Evolutionary conservation across 2,113 vertebrate genomes (phyloP).

Genomic region (Thermophis baileyi): DNA sequence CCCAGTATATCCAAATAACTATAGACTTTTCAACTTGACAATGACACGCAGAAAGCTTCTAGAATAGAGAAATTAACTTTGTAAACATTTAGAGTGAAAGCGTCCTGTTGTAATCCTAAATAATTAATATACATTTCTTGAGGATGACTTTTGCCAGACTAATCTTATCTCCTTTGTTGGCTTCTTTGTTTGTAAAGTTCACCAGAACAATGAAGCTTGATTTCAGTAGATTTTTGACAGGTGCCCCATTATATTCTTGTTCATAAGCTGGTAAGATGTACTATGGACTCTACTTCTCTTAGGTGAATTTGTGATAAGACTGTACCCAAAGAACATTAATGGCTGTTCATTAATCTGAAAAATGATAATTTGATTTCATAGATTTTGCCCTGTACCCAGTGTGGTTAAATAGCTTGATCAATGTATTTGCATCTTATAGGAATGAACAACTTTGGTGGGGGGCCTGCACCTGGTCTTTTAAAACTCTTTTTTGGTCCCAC

Average conservation of each 20-base stretch:
- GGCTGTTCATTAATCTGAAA: background rate
- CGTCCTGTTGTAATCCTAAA: background rate
- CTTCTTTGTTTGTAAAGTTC: background rate
- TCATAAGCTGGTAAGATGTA: background rate
- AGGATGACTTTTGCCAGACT: background rate
- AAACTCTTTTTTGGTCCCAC: background rate
- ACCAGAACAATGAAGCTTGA: background rate
- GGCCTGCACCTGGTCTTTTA: background rate
- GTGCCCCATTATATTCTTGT: background rate
- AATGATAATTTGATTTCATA: background rate
- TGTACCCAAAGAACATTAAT: background rate
- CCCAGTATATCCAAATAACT: background rate
- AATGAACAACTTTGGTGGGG: background rate
- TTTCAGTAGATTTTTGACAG: background rate
- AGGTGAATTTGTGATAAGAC: background rate
- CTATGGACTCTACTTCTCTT: background rate
- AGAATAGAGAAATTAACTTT: background rate
- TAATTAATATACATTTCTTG: background rate
- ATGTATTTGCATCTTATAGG: background rate
- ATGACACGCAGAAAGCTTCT: background rate
- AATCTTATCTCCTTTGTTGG: background rate
- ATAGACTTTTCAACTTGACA: background rate
- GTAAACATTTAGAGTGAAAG: background rate
- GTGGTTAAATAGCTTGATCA: background rate
- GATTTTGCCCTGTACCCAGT: background rate